Base-by-base conservation (phyloP, 2,888 invertebrate species). In the Noctuana brunneofusca region DNA sequence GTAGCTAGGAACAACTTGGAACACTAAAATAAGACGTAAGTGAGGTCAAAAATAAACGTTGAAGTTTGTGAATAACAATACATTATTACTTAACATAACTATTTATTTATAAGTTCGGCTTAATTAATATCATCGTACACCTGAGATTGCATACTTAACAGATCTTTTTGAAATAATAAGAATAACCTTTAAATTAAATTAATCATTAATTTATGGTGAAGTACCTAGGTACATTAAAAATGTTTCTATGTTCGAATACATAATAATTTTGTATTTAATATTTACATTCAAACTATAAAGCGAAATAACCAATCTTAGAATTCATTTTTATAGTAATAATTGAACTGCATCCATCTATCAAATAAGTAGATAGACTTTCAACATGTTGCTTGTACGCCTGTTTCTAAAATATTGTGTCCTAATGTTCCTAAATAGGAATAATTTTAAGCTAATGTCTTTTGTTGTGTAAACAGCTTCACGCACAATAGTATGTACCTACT, bases 401-500 rank as follows among this genome's bases (percentile, higher is more conserved):
- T 1, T 1, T 20, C 12, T 46, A 12, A 46, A 27, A 22, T 46
- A 4, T 16, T 6, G 0, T 11, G 6, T 2, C 27, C 2, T 27
- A 27, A 32, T 1, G 38, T 14, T 14, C 5, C 14, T 6, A 41
- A 2, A 41, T 1, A 16, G 9, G 46, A 12, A 16, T 20, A 35
- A 11, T 30, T 41, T 30, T 30, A 56, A 43, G 30, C 12, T 27
- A 49, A 46, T 41, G 14, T 14, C 43, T 32, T 35, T 14, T 30
- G 27, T 18, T 58, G 16, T 53, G 20, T 14, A 32, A 62, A 43
- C 41, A 46, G 9, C 8, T 53, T 20, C 1, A 54, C 53, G 35
- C 55, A 20, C 3, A 27, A 24, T 48, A 22, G 18, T n/a, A 35
- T 35, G 32, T 49, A 65, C n/a, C n/a, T n/a, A n/a, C 56, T 68